Percentiles rank a stretch among this genome's conserved stretches.
Evolutionary conservation across 2,113 vertebrate genomes (phyloP).

Genomic region (Clarias macrocephalus): DNA sequence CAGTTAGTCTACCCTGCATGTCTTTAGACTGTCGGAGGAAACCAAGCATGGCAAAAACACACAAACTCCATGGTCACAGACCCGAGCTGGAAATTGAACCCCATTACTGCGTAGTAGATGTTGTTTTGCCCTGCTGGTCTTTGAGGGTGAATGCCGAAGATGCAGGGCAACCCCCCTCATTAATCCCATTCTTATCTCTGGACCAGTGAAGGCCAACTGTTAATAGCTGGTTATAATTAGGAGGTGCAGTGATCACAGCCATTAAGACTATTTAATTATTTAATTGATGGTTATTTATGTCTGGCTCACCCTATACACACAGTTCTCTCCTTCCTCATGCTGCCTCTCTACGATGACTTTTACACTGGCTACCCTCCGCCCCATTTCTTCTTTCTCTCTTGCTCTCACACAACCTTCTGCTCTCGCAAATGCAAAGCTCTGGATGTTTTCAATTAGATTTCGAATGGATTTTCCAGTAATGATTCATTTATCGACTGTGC

Average conservation of each 20-base stretch:
- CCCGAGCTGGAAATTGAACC: too few species aligned
- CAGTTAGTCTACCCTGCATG: too few species aligned
- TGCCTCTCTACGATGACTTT: neutral
- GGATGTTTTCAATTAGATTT: slow-evolving; percentile 53
- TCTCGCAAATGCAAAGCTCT: slow-evolving; percentile 25
- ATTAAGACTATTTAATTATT: slow-evolving; percentile 74
- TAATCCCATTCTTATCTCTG: slow-evolving; percentile 48
- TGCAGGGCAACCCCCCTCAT: slow-evolving; percentile 46
- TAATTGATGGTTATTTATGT: slow-evolving; percentile 67
- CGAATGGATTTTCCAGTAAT: slow-evolving; percentile 49
- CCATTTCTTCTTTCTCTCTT: neutral
- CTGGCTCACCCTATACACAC: slow-evolving; percentile 34
- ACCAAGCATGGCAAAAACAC: too few species aligned
- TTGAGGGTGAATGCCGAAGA: slow-evolving; percentile 28
- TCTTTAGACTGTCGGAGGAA: too few species aligned
- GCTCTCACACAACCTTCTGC: neutral
- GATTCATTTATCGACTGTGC: slow-evolving; percentile 53
- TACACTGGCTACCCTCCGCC: neutral
- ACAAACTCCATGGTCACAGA: too few species aligned
- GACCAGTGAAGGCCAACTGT: slow-evolving; percentile 55
- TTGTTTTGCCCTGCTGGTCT: slow-evolving; percentile 17
- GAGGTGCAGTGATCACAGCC: slow-evolving; percentile 52
- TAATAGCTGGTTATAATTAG: slow-evolving; percentile 74
- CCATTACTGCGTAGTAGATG: neutral
- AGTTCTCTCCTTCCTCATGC: neutral